phyloP scores from a whole-genome alignment of 1,140 invertebrate genomes.

The Drosophila equinoxialis region DNA sequence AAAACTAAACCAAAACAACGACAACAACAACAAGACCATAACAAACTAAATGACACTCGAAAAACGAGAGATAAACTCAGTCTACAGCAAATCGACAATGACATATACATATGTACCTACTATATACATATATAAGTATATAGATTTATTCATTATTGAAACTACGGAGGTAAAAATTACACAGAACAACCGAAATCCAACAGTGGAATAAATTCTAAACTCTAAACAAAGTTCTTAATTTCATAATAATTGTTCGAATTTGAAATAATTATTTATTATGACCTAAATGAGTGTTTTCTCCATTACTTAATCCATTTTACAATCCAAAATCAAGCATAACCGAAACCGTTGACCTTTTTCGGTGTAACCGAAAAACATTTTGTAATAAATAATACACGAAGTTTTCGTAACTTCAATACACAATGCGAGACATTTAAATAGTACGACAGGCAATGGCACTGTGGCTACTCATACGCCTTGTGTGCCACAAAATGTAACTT shows the following conservation, averaged over 20 bases:
- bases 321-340: too few relatives aligned
- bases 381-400: not conserved
- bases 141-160: not conserved
- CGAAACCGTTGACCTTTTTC: too few relatives aligned
- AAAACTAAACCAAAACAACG: slow-evolving; percentile 13
- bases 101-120: not conserved
- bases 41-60: slow-evolving; percentile 1
- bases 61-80: not conserved
- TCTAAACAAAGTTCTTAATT: not conserved
- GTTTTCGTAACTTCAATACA: not conserved
- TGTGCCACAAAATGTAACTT: slow-evolving; percentile 51
- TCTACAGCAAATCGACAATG: not conserved
- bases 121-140: too few relatives aligned
- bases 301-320: too few relatives aligned
- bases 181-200: not conserved
- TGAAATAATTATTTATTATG: too few relatives aligned
- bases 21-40: slow-evolving; percentile 18
- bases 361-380: too few relatives aligned
- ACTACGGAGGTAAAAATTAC: not conserved
- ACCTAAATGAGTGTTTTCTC: too few relatives aligned
- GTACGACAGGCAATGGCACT: not conserved
- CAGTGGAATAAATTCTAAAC: not conserved
- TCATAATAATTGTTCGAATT: too few relatives aligned
- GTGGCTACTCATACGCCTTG: slow-evolving; percentile 4
- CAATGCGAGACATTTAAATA: slow-evolving; percentile 15